Conservation (phyloP, 2,888 invertebrate genomes). For the Plagodis pulveraria region DNA sequence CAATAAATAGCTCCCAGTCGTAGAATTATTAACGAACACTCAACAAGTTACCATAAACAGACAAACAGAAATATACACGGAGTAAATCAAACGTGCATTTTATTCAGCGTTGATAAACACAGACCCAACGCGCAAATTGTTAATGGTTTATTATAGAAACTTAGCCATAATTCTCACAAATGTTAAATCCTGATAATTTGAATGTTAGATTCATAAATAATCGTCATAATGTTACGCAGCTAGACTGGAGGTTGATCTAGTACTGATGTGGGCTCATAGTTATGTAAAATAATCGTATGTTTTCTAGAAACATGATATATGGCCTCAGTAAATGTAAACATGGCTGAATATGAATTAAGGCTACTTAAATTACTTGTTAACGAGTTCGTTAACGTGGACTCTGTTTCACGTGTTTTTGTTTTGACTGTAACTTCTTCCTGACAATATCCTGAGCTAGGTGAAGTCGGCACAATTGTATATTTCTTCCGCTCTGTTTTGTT, state of each 20-base stretch:
- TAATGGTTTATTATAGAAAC: slow-evolving; percentile 34
- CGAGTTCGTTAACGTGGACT: too few species aligned
- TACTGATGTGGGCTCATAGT: slow-evolving; percentile 14
- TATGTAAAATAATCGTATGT: slow-evolving; percentile 2
- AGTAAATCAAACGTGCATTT: slow-evolving; percentile 26
- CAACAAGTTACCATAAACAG: slow-evolving; percentile 21
- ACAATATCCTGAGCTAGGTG: too few species aligned
- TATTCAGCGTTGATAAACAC: slow-evolving; percentile 27
- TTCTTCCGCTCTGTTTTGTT: too few species aligned
- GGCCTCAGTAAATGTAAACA: slow-evolving; percentile 1
- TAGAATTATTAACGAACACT: slow-evolving; percentile 20
- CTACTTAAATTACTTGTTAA: not conserved
- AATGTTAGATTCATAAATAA: slow-evolving; percentile 35
- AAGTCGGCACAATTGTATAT: too few species aligned
- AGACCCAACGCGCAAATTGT: slow-evolving; percentile 29
- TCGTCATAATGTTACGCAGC: slow-evolving; percentile 29
- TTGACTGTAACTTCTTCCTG: too few species aligned
- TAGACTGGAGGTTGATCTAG: not conserved
- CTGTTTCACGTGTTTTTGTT: too few species aligned
- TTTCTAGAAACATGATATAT: slow-evolving; percentile 8
- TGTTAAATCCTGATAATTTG: slow-evolving; percentile 28
- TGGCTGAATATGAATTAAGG: slow-evolving; percentile 4
- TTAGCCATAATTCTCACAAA: slow-evolving; percentile 29
- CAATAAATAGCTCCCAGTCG: slow-evolving; percentile 18
- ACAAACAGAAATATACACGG: slow-evolving; percentile 13